phyloP scores from a whole-genome alignment of 2,797 vertebrate species.

The Okamejei kenojei region DNA sequence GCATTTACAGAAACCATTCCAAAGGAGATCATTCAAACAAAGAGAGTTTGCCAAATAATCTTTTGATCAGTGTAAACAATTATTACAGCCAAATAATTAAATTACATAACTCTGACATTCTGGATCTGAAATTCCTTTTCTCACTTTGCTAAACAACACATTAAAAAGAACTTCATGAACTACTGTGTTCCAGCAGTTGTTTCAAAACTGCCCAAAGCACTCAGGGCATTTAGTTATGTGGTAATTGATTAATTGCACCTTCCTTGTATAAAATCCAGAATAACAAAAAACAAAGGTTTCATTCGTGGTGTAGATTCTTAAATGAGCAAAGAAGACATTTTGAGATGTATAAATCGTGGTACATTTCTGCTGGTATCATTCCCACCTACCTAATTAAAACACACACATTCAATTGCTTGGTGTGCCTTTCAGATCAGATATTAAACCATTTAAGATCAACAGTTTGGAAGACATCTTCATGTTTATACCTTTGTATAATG shows the following conservation, averaged over 20 bases:
- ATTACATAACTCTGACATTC: neutral
- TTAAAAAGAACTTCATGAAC: neutral
- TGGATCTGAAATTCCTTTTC: neutral
- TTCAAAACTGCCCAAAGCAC: neutral
- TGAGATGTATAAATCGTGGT: neutral
- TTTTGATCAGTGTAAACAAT: neutral
- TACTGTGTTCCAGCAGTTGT: neutral
- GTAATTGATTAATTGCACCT: neutral
- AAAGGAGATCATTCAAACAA: neutral
- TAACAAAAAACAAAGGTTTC: neutral
- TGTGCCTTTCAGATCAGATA: neutral
- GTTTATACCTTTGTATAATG: neutral
- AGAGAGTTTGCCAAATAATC: neutral
- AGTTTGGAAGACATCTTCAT: neutral
- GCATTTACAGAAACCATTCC: neutral
- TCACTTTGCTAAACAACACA: neutral
- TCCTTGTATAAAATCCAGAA: neutral
- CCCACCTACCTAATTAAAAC: neutral
- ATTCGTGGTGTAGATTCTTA: neutral
- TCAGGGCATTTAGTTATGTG: neutral
- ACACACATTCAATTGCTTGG: neutral
- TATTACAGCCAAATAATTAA: neutral
- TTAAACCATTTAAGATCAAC: neutral
- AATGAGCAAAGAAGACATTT: neutral
- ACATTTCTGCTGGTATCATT: neutral